phyloP scores from a whole-genome alignment of 37 sponge, comb jelly and placozoan genomes.

The Ianthella basta region DNA sequence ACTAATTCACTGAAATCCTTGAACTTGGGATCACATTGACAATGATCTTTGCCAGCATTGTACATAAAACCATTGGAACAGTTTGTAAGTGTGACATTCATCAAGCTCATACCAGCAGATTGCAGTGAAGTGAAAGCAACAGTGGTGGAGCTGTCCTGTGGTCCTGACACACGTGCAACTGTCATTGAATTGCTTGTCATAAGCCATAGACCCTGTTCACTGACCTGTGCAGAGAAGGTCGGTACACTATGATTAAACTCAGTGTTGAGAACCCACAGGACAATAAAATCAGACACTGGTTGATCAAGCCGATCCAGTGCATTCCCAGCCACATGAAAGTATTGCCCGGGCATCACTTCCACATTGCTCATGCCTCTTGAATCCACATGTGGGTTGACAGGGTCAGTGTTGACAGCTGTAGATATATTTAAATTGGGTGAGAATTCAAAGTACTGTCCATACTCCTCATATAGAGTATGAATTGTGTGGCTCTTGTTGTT shows the following conservation, averaged over 20 bases:
- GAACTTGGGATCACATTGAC: neutral
- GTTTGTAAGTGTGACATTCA: neutral
- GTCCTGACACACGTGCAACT: neutral
- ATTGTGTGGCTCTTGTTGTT: conserved; percentile 10
- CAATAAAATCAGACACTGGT: neutral
- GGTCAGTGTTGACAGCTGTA: neutral
- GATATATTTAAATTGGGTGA: neutral
- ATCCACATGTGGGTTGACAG: neutral
- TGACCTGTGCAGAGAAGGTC: neutral
- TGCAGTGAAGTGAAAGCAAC: neutral
- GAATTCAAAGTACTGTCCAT: neutral
- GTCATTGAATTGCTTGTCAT: neutral
- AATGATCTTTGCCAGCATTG: neutral
- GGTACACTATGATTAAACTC: neutral
- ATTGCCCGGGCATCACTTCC: conserved; percentile 2
- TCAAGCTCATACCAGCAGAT: neutral
- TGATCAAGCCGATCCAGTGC: neutral
- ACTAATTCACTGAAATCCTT: neutral
- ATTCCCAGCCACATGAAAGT: neutral
- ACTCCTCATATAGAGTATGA: neutral
- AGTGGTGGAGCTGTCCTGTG: neutral
- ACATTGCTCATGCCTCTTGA: neutral
- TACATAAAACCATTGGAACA: conserved; percentile 4
- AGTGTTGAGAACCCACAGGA: neutral
- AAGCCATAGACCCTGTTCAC: neutral